phyloP scores from a whole-genome alignment of 2,113 vertebrate species.

The Phyllostomus hastatus region DNA sequence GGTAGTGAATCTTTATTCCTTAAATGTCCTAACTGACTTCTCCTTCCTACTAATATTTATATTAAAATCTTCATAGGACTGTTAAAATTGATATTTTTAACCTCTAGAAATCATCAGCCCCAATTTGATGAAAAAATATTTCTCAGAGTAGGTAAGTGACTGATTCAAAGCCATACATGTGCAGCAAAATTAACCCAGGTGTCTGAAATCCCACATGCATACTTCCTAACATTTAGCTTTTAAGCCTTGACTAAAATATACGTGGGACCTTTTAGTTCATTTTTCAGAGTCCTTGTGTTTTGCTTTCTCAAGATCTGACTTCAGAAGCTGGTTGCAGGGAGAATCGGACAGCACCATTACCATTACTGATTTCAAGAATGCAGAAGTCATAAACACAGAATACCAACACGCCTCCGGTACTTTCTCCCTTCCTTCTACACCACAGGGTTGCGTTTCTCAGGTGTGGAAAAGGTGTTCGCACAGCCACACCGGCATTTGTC shows the following conservation, averaged over 20 bases:
- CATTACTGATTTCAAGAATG: conserved; percentile 59
- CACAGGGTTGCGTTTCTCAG: fast-evolving
- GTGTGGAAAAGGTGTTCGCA: neutral
- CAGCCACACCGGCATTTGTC: neutral
- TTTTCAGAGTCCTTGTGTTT: neutral
- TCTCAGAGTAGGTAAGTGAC: neutral
- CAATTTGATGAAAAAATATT: neutral
- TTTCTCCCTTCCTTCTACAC: neutral
- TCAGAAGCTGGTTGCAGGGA: conserved; percentile 56
- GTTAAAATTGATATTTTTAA: neutral
- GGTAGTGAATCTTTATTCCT: neutral
- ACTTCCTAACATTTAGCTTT: neutral
- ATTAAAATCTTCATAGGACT: neutral
- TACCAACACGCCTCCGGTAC: conserved; percentile 35
- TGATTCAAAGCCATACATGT: neutral
- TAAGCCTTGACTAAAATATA: neutral
- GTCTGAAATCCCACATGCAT: neutral
- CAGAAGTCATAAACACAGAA: conserved; percentile 43
- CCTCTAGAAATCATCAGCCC: neutral
- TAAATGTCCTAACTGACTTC: neutral
- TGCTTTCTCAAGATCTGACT: conserved; percentile 21
- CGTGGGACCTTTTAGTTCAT: neutral
- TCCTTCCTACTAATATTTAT: neutral
- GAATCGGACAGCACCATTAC: neutral
- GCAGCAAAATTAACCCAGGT: neutral